Percentiles rank a stretch among this genome's conserved stretches.
These are phyloP conservation scores for Ochropacha duplaris DNA, from an alignment of 2,888 invertebrate species.

Conservation along the genomic window DNA sequence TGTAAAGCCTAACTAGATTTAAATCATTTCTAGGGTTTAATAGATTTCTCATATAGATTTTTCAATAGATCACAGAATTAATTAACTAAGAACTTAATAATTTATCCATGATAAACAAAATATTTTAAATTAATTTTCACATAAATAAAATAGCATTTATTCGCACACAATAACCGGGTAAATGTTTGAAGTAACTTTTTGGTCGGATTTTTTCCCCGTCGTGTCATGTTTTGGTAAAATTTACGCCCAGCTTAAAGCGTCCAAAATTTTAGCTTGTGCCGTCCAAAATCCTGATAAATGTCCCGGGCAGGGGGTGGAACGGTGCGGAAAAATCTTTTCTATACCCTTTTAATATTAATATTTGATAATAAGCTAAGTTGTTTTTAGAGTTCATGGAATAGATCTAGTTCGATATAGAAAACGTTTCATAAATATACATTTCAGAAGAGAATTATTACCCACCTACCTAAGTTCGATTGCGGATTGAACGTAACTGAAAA, in stretches of 20 bases:
- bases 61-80: no score
- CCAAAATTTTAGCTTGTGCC: constrained; percentile 84
- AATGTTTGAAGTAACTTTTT: constrained; percentile 59
- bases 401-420: constrained; percentile 10
- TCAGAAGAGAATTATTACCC: no score
- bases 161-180: constrained; percentile 24
- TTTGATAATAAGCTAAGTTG: constrained; percentile 47
- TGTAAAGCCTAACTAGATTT: not conserved
- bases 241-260: constrained; percentile 81
- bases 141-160: not conserved
- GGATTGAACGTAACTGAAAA: no score
- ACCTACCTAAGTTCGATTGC: constrained; percentile 14
- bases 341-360: constrained; percentile 63
- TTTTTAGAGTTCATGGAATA: constrained; percentile 31
- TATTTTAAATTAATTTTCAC: not conserved
- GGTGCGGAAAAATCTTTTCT: constrained; percentile 58
- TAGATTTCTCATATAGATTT: not conserved
- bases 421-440: not conserved
- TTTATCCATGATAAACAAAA: no score
- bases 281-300: constrained; percentile 87
- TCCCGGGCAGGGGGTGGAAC: constrained; percentile 61
- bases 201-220: constrained; percentile 62
- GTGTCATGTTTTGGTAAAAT: constrained; percentile 79
- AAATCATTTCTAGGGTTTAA: not conserved
- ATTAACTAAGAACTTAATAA: no score